Evolutionary conservation across 1,140 invertebrate genomes (phyloP).

Genomic region (Drosophila santomea): DNA sequence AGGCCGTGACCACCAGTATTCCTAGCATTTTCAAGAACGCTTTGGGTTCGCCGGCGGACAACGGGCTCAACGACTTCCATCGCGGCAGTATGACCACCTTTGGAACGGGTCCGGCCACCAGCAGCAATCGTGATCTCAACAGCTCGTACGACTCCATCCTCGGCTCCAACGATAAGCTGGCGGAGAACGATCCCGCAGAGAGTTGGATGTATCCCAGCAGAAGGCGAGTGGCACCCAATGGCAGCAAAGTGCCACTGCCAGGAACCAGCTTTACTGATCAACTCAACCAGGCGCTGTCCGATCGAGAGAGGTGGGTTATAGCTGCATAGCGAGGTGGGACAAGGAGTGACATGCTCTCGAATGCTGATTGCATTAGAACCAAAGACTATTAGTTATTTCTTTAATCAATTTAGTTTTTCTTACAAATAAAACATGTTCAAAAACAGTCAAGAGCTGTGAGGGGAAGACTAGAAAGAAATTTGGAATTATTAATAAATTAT

Average conservation of each 20-base stretch:
- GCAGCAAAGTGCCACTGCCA: slow-evolving; percentile 85
- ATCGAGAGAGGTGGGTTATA: slow-evolving; percentile 88
- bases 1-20: slow-evolving; percentile 38
- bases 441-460: no score
- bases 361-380: no score
- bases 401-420: no score
- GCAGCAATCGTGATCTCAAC: slow-evolving; percentile 82
- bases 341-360: background rate
- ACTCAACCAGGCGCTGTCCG: slow-evolving; percentile 92
- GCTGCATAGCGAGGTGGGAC: background rate
- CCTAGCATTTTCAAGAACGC: slow-evolving; percentile 78
- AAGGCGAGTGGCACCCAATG: slow-evolving; percentile 81
- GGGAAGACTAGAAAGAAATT: no score
- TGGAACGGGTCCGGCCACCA: slow-evolving; percentile 56
- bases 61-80: slow-evolving; percentile 75
- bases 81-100: slow-evolving; percentile 82
- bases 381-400: no score
- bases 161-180: slow-evolving; percentile 83
- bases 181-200: slow-evolving; percentile 80
- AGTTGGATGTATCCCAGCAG: slow-evolving; percentile 84
- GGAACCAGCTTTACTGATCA: slow-evolving; percentile 91
- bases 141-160: slow-evolving; percentile 84
- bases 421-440: no score
- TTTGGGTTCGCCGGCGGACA: slow-evolving; percentile 70
- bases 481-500: background rate